Percentiles rank a stretch among this genome's conserved stretches.
Conservation (phyloP, 2,888 invertebrate species). For the Andrena trimmerana region DNA sequence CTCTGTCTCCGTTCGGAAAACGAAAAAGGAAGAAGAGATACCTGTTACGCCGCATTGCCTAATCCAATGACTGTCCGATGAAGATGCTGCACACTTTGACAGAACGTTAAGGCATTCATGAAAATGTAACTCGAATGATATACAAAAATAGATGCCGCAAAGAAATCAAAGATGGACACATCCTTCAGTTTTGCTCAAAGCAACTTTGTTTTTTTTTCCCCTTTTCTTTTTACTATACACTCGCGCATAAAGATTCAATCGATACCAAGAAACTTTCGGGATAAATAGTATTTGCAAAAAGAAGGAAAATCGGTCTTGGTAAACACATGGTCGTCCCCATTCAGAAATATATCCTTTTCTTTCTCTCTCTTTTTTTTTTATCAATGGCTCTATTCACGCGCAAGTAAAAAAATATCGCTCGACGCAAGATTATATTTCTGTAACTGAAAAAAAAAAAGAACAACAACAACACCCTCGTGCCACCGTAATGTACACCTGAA, state of each 20-base stretch:
- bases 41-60: constrained; percentile 59
- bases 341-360: constrained; percentile 43
- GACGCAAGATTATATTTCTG: constrained; percentile 39
- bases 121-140: constrained; percentile 43
- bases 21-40: constrained; percentile 48
- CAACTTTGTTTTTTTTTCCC: constrained; percentile 34
- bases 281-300: constrained; percentile 10
- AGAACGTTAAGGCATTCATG: constrained; percentile 61
- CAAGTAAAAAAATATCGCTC: constrained; percentile 30
- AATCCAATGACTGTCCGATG: constrained; percentile 45
- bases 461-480: neutral
- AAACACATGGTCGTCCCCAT: neutral
- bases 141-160: constrained; percentile 54
- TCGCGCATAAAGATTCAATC: constrained; percentile 34
- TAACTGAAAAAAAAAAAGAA: constrained; percentile 27
- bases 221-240: constrained; percentile 38
- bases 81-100: constrained; percentile 64
- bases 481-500: constrained; percentile 23
- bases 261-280: constrained; percentile 15
- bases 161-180: constrained; percentile 39
- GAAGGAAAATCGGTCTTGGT: constrained; percentile 14
- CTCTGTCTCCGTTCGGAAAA: constrained; percentile 51
- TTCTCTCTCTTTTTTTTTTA: neutral
- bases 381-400: too few species aligned
- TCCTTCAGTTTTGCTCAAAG: constrained; percentile 41